Evolutionary conservation across 2,888 invertebrate species (phyloP), one percentile per base, ranked within the genome.

Genomic region (Orchesellides sinensis): DNA sequence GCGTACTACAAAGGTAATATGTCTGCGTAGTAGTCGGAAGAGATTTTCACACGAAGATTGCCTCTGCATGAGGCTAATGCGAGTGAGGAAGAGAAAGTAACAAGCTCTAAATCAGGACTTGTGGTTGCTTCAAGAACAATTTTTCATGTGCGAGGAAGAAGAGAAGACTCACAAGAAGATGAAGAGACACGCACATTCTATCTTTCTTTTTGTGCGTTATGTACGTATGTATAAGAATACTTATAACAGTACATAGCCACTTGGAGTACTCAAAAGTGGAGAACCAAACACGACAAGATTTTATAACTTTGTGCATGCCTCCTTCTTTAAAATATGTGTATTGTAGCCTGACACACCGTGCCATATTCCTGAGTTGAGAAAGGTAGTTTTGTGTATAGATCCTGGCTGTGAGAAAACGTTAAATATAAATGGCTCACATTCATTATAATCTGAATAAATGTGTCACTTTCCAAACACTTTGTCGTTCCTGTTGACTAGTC

Each of bases 361-460:
- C 49, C 49, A 49, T 21, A 8, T 49, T 12, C 1, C 2, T 21
- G 5, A 21, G 21, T 19, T 12, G 23, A 4, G 25, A 12, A 14
- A 40, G 40, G 40, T 40, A 40, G 32, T 47, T 47, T 47, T 10
- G 17, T 52, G 61, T 32, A 32, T 25, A 66, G 56, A n/a, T 19
- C 29, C n/a, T 40, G 17, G 47, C 49, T 75, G 75, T 75, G 66
- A 75, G 69, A 70, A 70, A 61, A 61, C 69, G 75, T 75, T 82
- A 82, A 82, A 74, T 75, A 82, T 83, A 83, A 83, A 78, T 83
- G 77, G 78, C 77, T 72, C 83, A 73, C 83, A 83, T 83, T 83
- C 83, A 83, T 83, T 83, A 83, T 78, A 83, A 83, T 83, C 78
- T 83, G 73, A 77, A 83, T 83, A 83, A 83, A 83, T 83, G 83